Percentiles rank a stretch among this genome's conserved stretches.
These are phyloP conservation scores for Orycteropus afer DNA, from an alignment of 2,113 vertebrate genomes.

Conservation along the genomic window DNA sequence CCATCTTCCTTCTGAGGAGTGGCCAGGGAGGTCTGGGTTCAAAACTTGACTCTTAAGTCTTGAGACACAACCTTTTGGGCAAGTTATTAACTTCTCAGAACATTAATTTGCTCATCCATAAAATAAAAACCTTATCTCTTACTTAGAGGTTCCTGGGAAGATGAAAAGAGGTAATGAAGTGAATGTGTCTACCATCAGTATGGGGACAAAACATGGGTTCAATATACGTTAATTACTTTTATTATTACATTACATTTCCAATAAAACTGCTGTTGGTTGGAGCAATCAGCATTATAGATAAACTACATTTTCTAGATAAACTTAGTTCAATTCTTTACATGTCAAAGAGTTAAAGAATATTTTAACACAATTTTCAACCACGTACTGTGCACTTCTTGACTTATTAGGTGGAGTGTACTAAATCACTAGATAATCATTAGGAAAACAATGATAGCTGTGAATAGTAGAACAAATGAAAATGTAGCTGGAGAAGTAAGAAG, in stretches of 20 bases:
- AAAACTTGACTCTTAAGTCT: constrained; percentile 8
- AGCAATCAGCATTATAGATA: background rate
- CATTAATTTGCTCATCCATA: background rate
- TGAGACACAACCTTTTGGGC: background rate
- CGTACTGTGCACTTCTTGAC: background rate
- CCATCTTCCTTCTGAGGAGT: no score
- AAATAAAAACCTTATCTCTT: background rate
- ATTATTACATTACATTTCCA: background rate
- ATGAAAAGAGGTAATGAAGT: background rate
- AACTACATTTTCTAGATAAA: constrained; percentile 3
- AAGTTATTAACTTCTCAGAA: constrained; percentile 23
- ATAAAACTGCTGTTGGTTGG: constrained; percentile 10
- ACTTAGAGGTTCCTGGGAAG: background rate
- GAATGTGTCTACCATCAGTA: background rate
- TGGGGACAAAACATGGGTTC: background rate
- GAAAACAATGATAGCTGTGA: background rate
- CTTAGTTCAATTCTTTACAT: background rate
- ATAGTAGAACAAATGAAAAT: background rate
- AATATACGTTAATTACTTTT: background rate
- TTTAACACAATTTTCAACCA: constrained; percentile 1
- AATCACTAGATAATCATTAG: background rate
- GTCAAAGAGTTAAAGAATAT: constrained; percentile 12
- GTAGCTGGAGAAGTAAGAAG: background rate
- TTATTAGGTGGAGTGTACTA: background rate
- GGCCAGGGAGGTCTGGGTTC: background rate